A percentile compares a stretch with the other conserved stretches of the same genome.
Evolutionary conservation across 1,140 invertebrate genomes (phyloP).

Genomic region (Mesaphorura yosii): DNA sequence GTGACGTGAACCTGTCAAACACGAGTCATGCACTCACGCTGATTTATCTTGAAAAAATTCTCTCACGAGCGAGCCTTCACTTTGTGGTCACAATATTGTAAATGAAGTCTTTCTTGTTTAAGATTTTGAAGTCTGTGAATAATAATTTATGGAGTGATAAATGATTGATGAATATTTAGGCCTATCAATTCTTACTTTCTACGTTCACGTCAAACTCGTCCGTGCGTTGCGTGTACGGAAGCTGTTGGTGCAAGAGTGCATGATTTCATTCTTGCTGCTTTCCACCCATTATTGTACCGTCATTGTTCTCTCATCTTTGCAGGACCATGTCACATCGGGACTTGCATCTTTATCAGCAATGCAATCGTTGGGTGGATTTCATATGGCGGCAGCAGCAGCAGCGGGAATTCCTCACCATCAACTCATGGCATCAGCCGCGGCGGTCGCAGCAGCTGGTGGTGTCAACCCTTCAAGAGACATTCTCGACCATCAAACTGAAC

Average conservation of each 20-base stretch:
- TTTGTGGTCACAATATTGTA: too few species aligned
- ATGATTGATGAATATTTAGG: conserved; percentile 6
- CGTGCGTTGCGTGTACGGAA: too few species aligned
- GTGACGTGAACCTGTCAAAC: too few species aligned
- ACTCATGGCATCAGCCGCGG: conserved; percentile 29
- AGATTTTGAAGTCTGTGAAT: too few species aligned
- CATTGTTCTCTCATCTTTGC: conserved; percentile 2
- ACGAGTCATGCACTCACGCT: too few species aligned
- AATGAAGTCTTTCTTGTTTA: too few species aligned
- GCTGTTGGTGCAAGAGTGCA: not conserved
- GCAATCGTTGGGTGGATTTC: conserved; percentile 31
- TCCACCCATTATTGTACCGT: too few species aligned
- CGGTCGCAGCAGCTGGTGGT: conserved; percentile 22
- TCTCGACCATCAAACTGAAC: conserved; percentile 23
- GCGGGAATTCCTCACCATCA: conserved; percentile 31
- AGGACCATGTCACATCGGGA: conserved; percentile 31
- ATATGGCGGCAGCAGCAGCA: conserved; percentile 30
- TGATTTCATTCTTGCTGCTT: not conserved
- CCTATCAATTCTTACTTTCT: too few species aligned
- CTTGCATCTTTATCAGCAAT: conserved; percentile 30
- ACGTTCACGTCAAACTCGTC: too few species aligned
- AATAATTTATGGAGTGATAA: too few species aligned
- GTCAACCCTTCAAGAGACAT: conserved; percentile 13
- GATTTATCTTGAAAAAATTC: too few species aligned
- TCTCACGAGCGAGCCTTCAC: too few species aligned